Conservation (phyloP, 1,140 invertebrate genomes). For the Formica exsecta region DNA sequence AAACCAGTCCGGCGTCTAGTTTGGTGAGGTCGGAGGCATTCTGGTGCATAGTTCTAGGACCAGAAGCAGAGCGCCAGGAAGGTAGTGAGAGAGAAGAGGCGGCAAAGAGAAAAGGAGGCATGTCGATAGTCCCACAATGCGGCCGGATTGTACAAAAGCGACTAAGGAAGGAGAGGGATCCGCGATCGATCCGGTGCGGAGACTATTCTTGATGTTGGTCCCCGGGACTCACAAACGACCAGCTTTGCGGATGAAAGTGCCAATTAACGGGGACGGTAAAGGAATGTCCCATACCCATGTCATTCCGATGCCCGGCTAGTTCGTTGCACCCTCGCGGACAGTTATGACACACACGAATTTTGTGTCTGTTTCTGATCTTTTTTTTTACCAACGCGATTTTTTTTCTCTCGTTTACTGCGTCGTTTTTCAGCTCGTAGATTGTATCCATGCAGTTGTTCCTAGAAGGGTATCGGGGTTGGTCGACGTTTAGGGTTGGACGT, state of each 20-base stretch:
- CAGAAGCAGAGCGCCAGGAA: conserved; percentile 52
- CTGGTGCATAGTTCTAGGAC: conserved; percentile 42
- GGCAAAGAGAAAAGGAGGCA: background rate
- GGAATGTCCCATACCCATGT: conserved; percentile 59
- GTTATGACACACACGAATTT: conserved; percentile 65
- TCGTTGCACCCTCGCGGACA: conserved; percentile 62
- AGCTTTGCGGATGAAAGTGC: conserved; percentile 57
- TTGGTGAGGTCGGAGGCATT: conserved; percentile 73
- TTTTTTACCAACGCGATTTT: conserved; percentile 19
- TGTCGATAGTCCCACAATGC: conserved; percentile 11
- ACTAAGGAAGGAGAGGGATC: background rate
- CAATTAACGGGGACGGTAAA: conserved; percentile 60
- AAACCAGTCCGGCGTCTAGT: conserved; percentile 79
- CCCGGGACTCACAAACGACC: background rate
- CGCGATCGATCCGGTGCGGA: conserved; percentile 41
- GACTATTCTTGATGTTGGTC: conserved; percentile 10
- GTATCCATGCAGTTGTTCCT: conserved; percentile 21
- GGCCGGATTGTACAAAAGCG: too few species aligned
- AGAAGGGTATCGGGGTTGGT: conserved; percentile 34
- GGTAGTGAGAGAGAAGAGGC: background rate
- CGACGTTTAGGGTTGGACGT: conserved; percentile 46
- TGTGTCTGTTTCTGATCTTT: background rate
- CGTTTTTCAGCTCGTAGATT: conserved; percentile 11
- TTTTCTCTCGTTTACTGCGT: background rate
- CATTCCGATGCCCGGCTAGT: conserved; percentile 54